These are phyloP conservation scores for Peromyscus polionotus DNA, from an alignment of 2,113 vertebrate genomes.

Conservation along the genomic window DNA sequence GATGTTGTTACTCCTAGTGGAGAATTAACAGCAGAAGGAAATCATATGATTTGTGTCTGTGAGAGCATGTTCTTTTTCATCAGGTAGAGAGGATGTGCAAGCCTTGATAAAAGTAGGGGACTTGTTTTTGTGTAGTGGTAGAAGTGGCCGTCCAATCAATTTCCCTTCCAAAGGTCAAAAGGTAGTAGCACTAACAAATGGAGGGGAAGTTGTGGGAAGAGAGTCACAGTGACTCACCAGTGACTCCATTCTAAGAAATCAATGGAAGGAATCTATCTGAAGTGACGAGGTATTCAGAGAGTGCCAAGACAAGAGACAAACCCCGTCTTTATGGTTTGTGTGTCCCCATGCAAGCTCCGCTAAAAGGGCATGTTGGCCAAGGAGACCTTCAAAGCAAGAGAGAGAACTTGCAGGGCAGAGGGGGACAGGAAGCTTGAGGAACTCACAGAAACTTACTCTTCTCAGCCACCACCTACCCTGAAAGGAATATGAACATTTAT, in stretches of 20 bases:
- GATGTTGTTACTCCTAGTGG: neutral
- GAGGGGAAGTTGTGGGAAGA: conserved; percentile 13
- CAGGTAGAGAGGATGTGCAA: neutral
- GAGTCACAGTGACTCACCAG: neutral
- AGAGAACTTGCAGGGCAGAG: neutral
- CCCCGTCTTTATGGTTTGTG: conserved; percentile 4
- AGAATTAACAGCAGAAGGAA: conserved; percentile 15
- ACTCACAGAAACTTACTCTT: neutral
- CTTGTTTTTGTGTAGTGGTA: conserved; percentile 10
- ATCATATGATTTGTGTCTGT: conserved; percentile 27
- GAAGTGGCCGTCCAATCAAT: conserved; percentile 18
- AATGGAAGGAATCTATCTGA: conserved; percentile 45
- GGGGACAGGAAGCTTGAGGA: neutral
- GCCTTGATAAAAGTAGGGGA: neutral
- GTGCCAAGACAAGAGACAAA: conserved; percentile 15
- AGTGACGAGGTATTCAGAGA: conserved; percentile 44
- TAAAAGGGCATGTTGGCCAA: conserved; percentile 1
- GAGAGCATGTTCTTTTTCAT: neutral
- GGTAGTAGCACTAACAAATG: conserved; percentile 20
- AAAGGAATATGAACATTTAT: conserved; percentile 33
- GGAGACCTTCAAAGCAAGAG: conserved; percentile 3
- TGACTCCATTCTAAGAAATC: conserved; percentile 19
- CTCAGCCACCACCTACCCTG: neutral
- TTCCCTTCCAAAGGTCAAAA: conserved; percentile 47
- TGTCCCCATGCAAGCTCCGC: neutral